Conservation (phyloP, 1,140 invertebrate species). For the Sitobion miscanthi region DNA sequence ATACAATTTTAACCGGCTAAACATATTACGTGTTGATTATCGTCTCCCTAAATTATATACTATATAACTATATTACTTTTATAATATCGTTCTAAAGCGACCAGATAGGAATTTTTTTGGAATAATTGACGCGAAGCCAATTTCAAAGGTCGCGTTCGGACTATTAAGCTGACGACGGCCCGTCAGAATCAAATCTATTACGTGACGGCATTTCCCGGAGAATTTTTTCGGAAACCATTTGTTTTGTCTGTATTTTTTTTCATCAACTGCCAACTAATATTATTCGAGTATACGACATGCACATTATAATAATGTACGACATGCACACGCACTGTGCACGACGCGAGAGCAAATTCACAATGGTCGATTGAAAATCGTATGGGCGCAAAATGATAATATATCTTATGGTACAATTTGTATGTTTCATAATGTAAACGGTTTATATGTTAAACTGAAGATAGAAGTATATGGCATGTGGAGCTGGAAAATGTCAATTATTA, state of each 20-base stretch:
- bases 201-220: constrained; percentile 10
- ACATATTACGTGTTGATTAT: background rate
- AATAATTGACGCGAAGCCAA: background rate
- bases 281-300: background rate
- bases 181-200: constrained; percentile 18
- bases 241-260: background rate
- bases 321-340: background rate
- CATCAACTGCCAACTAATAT: background rate
- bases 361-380: background rate
- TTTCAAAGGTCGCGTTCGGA: background rate
- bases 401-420: background rate
- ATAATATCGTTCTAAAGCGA: background rate
- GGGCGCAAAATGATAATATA: background rate
- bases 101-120: background rate
- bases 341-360: background rate
- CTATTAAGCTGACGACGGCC: background rate
- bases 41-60: background rate
- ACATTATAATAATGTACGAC: constrained; percentile 11
- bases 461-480: no score
- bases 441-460: background rate
- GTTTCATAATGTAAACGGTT: background rate
- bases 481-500: background rate
- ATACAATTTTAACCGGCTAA: background rate
- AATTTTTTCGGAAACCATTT: background rate
- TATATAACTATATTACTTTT: background rate